Percentiles rank a stretch among this genome's conserved stretches.
These are phyloP conservation scores for Bombus superbus DNA, from an alignment of 1,140 invertebrate species.

Conservation along the genomic window DNA sequence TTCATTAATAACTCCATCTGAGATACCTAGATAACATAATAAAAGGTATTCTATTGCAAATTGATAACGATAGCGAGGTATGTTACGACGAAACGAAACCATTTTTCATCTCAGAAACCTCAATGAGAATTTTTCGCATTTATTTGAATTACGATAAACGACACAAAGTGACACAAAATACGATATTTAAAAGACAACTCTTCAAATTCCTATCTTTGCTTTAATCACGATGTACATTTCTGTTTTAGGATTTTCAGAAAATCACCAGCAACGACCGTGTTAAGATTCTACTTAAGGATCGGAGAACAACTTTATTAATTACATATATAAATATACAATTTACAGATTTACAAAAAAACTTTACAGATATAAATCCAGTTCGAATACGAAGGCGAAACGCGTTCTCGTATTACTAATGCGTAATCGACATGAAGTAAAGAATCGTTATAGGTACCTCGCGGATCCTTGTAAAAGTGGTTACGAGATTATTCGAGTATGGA, in stretches of 20 bases:
- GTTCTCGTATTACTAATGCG: background rate
- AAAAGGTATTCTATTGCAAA: background rate
- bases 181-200: no score
- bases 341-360: no score
- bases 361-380: no score
- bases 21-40: background rate
- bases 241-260: background rate
- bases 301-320: background rate
- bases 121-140: no score
- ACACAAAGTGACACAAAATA: no score
- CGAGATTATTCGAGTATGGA: slow-evolving; percentile 25
- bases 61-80: no score
- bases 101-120: no score
- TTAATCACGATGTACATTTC: background rate
- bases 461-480: slow-evolving; percentile 31
- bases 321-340: no score
- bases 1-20: background rate
- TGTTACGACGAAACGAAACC: no score
- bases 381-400: background rate
- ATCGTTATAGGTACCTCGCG: background rate
- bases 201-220: background rate
- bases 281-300: background rate
- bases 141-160: no score
- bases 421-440: background rate
- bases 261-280: no score